phyloP scores from a whole-genome alignment of 2,113 vertebrate genomes.

The Phrynosoma blainvillii region DNA sequence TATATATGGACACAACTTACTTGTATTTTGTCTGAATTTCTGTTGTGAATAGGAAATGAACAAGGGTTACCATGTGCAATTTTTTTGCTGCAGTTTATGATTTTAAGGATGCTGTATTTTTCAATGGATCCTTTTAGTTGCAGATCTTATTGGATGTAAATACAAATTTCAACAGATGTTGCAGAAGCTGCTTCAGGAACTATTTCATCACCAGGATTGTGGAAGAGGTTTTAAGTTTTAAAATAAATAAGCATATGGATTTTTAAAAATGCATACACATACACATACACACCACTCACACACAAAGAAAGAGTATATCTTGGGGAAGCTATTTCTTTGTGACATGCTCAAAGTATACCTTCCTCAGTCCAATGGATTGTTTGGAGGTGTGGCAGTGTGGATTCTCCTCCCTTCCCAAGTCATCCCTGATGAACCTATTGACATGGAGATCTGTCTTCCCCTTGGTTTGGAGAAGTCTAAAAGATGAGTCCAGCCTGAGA shows the following conservation, averaged over 20 bases:
- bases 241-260: not conserved
- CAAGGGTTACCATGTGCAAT: not conserved
- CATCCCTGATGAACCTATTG: not conserved
- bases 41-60: not conserved
- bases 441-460: conserved; percentile 7
- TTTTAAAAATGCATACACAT: not conserved
- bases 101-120: not conserved
- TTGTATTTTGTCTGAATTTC: not conserved
- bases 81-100: not conserved
- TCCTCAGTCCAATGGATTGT: not conserved
- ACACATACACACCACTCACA: no score
- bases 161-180: not conserved
- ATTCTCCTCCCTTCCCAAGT: conserved; percentile 22
- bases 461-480: conserved; percentile 50
- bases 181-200: not conserved
- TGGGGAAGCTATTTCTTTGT: not conserved
- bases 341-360: not conserved
- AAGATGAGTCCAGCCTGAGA: conserved; percentile 52
- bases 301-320: not conserved
- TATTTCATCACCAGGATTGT: not conserved
- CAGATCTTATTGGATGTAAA: not conserved
- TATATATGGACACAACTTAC: not conserved
- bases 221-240: not conserved
- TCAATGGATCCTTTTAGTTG: not conserved
- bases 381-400: not conserved